Conservation (phyloP, 2,113 vertebrate species). For the Noctilio leporinus region DNA sequence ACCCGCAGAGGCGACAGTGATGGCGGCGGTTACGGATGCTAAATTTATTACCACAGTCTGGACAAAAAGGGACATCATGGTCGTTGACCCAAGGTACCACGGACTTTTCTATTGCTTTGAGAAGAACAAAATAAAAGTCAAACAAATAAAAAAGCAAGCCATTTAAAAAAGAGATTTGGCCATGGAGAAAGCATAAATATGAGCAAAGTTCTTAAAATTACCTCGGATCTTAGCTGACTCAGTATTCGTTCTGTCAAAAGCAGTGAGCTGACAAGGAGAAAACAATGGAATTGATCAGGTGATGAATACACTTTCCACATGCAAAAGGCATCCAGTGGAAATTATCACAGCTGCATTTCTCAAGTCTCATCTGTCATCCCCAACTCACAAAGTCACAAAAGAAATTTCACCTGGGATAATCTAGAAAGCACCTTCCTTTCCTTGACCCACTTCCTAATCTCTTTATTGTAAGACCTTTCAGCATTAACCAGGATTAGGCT, state of each 20-base stretch:
- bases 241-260: slow-evolving; percentile 91
- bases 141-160: fast-evolving
- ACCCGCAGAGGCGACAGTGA: slow-evolving; percentile 97
- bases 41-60: slow-evolving; percentile 95
- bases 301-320: not conserved
- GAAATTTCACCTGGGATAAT: not conserved
- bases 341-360: not conserved
- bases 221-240: slow-evolving; percentile 95
- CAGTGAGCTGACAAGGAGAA: slow-evolving; percentile 85
- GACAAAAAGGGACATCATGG: slow-evolving; percentile 96
- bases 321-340: not conserved
- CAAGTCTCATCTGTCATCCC: not conserved
- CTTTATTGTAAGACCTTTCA: not conserved
- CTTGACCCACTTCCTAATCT: not conserved
- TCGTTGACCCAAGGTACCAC: slow-evolving; percentile 97
- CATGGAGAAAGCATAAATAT: not conserved
- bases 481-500: not conserved
- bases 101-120: slow-evolving; percentile 91
- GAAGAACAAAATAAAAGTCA: slow-evolving; percentile 37
- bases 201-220: slow-evolving; percentile 69
- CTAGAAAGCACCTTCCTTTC: not conserved
- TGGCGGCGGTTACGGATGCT: slow-evolving; percentile 93
- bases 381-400: not conserved
- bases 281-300: slow-evolving; percentile 34
- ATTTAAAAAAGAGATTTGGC: not conserved